Base-by-base conservation (phyloP, 2,888 invertebrate species). In the Rhagophthalmus giganteus region DNA sequence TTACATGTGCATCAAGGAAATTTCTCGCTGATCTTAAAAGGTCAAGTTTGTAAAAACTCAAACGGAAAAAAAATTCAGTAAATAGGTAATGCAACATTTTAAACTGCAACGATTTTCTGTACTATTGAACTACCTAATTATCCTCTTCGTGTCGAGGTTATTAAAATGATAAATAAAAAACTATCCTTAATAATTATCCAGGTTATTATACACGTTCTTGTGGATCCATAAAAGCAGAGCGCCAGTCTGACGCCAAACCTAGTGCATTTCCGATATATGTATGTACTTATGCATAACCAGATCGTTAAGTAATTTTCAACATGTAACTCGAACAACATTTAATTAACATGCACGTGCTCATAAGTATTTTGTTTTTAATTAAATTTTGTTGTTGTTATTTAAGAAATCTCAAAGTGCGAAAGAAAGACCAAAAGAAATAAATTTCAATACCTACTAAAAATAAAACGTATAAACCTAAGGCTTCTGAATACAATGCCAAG, bases 401-500 rank as follows among this genome's bases (percentile, higher is more conserved):
- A 8, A 25, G 24, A 34, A 24, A 20, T 5, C 8, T 13, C 12
- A n/a, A 41, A 13, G 33, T 33, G 31, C 27, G 26, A 10, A 33
- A 44, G 25, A 38, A 30, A 39, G 14, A 38, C 26, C 34, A 28
- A 46, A 46, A 28, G 30, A 31, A 45, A 50, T 46, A 54, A 54
- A 54, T 49, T 45, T 45, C 44, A 41, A 42, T 46, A 35, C 39
- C 20, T n/a, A n/a, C n/a, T n/a, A 45, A 50, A 54, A 50, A 46
- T 41, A 54, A 46, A 50, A 30, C 34, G 46, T 46, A 54, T 46
- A 50, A 46, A 50, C 31, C 46, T 41, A 28, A 56, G 58, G 67
- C 67, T 68, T 66, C 68, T 64, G 69, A 69, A 63, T 58, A 72
- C 71, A 72, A 72, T 71, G 68, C 61, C 51, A 63, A 65, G 71